phyloP scores from a whole-genome alignment of 2,113 vertebrate genomes.

The Lagopus muta region DNA sequence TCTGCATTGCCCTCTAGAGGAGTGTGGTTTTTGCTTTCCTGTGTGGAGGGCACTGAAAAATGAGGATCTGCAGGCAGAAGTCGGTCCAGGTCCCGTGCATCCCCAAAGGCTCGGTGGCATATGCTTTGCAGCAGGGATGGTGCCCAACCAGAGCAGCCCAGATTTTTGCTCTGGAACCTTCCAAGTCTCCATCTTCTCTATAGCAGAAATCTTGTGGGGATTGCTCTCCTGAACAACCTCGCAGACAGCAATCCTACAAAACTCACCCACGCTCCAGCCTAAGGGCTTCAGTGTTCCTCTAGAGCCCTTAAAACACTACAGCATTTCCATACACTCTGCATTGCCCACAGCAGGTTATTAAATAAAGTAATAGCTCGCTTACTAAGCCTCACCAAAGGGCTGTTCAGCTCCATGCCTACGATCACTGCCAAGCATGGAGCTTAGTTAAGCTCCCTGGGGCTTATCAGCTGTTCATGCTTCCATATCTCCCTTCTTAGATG shows the following conservation, averaged over 20 bases:
- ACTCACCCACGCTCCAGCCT: not conserved
- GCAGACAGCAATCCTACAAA: not conserved
- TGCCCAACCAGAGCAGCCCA: not conserved
- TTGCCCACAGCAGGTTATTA: not conserved
- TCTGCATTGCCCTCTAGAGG: not conserved
- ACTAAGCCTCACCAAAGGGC: not conserved
- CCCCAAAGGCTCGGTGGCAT: no score
- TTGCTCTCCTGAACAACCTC: not conserved
- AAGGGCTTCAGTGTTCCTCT: not conserved
- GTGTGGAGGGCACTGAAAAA: not conserved
- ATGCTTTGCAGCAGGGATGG: not conserved
- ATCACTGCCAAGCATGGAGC: not conserved
- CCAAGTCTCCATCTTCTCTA: not conserved
- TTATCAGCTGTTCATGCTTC: not conserved
- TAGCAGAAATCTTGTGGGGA: not conserved
- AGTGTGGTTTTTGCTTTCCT: not conserved
- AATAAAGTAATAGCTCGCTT: not conserved
- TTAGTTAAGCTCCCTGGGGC: no score
- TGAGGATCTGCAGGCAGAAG: not conserved
- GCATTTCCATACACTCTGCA: not conserved
- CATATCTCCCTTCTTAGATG: not conserved
- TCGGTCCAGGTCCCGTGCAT: no score
- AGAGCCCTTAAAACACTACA: not conserved
- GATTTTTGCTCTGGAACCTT: not conserved
- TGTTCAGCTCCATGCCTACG: not conserved